Percentiles rank a stretch among this genome's conserved stretches.
Evolutionary conservation across 1,140 invertebrate species (phyloP).

Genomic region (Diachasma alloeum): DNA sequence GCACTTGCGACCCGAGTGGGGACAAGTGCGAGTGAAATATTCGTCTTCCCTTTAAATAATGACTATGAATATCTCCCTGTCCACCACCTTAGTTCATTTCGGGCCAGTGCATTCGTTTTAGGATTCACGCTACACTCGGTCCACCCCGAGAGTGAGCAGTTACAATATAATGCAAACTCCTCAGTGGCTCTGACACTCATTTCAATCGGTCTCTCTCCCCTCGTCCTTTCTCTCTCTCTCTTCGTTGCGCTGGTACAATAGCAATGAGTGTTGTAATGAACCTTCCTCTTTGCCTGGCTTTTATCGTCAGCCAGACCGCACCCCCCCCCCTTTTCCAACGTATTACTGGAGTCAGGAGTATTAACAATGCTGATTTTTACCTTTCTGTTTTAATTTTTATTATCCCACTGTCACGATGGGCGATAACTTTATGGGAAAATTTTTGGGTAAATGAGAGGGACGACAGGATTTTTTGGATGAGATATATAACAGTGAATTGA

Average conservation of each 20-base stretch:
- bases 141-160: neutral
- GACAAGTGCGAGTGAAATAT: constrained; percentile 7
- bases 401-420: too few species aligned
- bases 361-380: too few species aligned
- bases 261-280: constrained; percentile 1
- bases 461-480: too few species aligned
- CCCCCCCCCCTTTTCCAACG: too few species aligned
- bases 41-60: neutral
- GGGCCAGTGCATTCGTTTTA: neutral
- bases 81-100: neutral
- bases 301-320: too few species aligned
- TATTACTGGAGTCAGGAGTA: too few species aligned
- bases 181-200: neutral
- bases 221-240: neutral
- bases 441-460: too few species aligned
- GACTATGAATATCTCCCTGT: neutral
- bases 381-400: too few species aligned
- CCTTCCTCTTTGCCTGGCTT: neutral
- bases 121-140: neutral
- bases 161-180: neutral
- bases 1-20: neutral
- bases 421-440: too few species aligned
- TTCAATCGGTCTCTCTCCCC: neutral
- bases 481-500: too few species aligned
- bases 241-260: neutral